Conservation (phyloP, 2,113 vertebrate species). For the Gallinago paraguaiae region DNA sequence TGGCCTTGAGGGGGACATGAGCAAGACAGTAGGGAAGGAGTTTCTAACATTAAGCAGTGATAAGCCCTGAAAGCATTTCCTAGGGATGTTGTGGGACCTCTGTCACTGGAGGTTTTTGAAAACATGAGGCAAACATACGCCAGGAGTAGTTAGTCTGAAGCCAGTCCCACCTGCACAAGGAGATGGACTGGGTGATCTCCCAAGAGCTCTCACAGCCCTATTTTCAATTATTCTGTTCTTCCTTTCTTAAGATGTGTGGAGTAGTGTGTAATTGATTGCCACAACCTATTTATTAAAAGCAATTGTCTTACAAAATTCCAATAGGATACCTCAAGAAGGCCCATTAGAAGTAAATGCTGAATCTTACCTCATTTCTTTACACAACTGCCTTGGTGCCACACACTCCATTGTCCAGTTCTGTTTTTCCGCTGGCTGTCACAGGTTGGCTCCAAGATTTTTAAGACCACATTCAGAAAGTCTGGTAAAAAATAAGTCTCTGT, state of each 20-base stretch:
- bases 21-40: background rate
- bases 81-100: background rate
- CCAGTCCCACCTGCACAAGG: background rate
- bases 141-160: slow-evolving; percentile 7
- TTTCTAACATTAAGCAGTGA: background rate
- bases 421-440: slow-evolving; percentile 23
- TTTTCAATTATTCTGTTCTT: slow-evolving; percentile 37
- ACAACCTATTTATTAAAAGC: slow-evolving; percentile 34
- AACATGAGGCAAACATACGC: background rate
- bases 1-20: background rate
- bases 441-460: background rate
- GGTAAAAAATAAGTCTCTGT: background rate
- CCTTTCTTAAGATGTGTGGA: background rate
- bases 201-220: background rate
- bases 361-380: background rate
- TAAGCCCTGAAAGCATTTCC: slow-evolving; percentile 18
- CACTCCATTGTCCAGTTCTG: background rate
- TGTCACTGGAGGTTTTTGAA: background rate
- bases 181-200: background rate
- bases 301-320: background rate
- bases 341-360: background rate
- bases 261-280: slow-evolving; percentile 31
- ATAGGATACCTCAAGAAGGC: background rate
- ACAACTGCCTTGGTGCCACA: background rate
- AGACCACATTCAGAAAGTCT: background rate